Conservation (phyloP, 2,888 invertebrate genomes). For the Habroteleia sp. region DNA sequence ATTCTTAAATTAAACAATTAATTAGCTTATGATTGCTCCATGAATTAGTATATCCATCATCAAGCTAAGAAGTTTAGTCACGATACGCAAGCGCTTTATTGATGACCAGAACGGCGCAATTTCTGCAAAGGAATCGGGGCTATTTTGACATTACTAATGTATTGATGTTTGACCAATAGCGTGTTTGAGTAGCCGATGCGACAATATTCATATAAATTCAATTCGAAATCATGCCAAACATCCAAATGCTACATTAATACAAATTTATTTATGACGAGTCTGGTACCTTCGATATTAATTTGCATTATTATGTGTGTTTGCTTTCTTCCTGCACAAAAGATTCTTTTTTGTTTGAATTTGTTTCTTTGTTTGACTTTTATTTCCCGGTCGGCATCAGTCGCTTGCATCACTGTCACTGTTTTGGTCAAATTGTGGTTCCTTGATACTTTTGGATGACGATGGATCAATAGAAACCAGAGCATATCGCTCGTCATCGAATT, state of each 20-base stretch:
- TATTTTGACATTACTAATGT: slow-evolving; percentile 30
- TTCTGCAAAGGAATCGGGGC: slow-evolving; percentile 51
- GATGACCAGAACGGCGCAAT: slow-evolving; percentile 31
- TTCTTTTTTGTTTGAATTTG: neutral
- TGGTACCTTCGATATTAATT: no score
- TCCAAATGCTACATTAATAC: slow-evolving; percentile 31
- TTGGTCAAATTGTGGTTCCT: slow-evolving; percentile 69
- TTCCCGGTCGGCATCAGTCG: neutral
- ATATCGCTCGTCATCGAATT: slow-evolving; percentile 65
- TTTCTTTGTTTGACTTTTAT: neutral
- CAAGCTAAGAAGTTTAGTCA: slow-evolving; percentile 38
- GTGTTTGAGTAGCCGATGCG: slow-evolving; percentile 41
- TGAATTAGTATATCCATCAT: slow-evolving; percentile 57
- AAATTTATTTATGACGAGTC: slow-evolving; percentile 46
- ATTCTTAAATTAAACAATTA: slow-evolving; percentile 53
- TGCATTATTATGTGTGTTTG: neutral
- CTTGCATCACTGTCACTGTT: slow-evolving; percentile 50
- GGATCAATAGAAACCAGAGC: slow-evolving; percentile 64
- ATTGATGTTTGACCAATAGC: slow-evolving; percentile 53
- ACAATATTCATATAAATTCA: slow-evolving; percentile 52
- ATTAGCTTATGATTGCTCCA: slow-evolving; percentile 47
- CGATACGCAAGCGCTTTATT: slow-evolving; percentile 44
- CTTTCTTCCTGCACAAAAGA: slow-evolving; percentile 1
- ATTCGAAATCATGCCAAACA: slow-evolving; percentile 54
- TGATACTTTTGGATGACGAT: slow-evolving; percentile 62